phyloP scores from a whole-genome alignment of 2,797 vertebrate species.

The Anolis apletophallus region DNA sequence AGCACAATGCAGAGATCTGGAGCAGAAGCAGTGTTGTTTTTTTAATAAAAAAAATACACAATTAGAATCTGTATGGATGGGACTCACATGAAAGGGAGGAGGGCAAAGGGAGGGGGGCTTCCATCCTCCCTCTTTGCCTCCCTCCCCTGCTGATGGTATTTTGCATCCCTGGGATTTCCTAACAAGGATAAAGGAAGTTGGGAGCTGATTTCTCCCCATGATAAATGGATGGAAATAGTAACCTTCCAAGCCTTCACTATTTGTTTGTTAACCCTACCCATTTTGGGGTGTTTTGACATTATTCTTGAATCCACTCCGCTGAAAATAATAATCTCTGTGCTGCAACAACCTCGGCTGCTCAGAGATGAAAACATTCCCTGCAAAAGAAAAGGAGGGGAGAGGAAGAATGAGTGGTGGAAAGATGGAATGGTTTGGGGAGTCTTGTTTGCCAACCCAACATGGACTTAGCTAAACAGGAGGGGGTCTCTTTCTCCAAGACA shows the following conservation, averaged over 20 bases:
- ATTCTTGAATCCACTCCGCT: constrained; percentile 55
- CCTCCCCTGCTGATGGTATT: constrained; percentile 55
- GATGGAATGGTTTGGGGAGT: constrained; percentile 19
- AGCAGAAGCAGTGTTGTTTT: constrained; percentile 4
- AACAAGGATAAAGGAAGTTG: constrained; percentile 70
- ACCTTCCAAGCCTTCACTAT: too few relatives aligned
- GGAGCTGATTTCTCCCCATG: constrained; percentile 65
- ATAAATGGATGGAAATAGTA: constrained; percentile 48
- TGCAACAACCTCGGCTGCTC: constrained; percentile 44
- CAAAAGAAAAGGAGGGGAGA: neutral
- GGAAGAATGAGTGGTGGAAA: neutral
- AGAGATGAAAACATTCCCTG: constrained; percentile 43
- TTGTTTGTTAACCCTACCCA: constrained; percentile 62
- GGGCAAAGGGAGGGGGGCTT: neutral
- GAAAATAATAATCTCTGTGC: constrained; percentile 69
- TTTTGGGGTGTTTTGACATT: neutral
- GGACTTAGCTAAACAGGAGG: constrained; percentile 1
- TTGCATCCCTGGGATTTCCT: constrained; percentile 65
- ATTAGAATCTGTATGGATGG: neutral
- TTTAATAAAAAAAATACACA: fast-evolving
- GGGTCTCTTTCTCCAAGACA: constrained; percentile 39
- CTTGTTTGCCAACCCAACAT: neutral
- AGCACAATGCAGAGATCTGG: constrained; percentile 54
- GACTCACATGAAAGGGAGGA: constrained; percentile 24
- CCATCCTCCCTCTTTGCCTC: constrained; percentile 28